Percentiles rank a stretch among this genome's conserved stretches.
Conservation (phyloP, 1,140 invertebrate species). For the Acyrthosiphon pisum region DNA sequence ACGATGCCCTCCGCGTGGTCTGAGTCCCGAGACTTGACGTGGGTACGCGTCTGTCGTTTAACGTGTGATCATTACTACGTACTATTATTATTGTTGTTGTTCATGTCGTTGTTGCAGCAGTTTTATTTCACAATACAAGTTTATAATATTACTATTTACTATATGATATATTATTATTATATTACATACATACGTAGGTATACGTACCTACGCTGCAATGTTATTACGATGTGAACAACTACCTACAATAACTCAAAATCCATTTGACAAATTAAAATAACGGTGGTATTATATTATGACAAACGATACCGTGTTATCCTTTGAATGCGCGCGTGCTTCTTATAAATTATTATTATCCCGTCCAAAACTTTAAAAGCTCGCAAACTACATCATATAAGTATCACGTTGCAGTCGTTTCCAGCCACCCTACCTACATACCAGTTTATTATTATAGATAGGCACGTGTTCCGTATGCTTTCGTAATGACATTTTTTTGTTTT, state of each 20-base stretch:
- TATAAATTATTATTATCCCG: not conserved
- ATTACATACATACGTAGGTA: too few relatives aligned
- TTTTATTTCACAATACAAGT: not conserved
- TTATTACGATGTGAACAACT: not conserved
- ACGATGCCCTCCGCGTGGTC: not conserved
- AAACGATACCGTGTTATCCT: not conserved
- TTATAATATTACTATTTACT: not conserved
- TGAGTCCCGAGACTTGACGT: not conserved
- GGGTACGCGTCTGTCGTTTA: not conserved
- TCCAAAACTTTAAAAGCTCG: not conserved
- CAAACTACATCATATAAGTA: not conserved
- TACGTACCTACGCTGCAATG: not conserved
- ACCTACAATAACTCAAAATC: not conserved
- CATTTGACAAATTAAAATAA: conserved; percentile 16
- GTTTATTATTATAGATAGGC: not conserved
- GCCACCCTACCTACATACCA: not conserved
- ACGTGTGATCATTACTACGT: not conserved
- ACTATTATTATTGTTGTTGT: not conserved
- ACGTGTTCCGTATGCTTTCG: not conserved
- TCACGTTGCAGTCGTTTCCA: not conserved
- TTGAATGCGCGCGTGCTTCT: not conserved
- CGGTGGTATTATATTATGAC: not conserved
- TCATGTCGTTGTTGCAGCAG: not conserved
- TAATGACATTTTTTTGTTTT: conserved; percentile 3
- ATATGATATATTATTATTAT: not conserved